Conservation (phyloP, 1,140 invertebrate genomes). For the Leucophenga varia region DNA sequence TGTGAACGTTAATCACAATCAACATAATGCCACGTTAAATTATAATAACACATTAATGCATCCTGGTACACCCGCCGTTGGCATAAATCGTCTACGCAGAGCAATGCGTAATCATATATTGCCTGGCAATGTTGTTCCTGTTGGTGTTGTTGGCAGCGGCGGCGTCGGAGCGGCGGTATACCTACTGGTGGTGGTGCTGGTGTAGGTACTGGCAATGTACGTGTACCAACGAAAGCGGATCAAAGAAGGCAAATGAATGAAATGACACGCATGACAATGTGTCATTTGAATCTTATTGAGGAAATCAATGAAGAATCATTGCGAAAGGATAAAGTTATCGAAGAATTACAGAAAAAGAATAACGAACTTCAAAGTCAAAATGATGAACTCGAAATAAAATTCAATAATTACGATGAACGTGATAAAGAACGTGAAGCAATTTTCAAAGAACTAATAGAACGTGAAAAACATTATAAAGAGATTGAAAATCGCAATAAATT, state of each 20-base stretch:
- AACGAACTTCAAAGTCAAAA: slow-evolving; percentile 26
- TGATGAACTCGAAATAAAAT: slow-evolving; percentile 12
- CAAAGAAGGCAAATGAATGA: slow-evolving; percentile 39
- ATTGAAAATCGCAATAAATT: too few species aligned
- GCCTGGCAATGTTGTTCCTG: slow-evolving; percentile 16
- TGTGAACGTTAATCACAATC: too few species aligned
- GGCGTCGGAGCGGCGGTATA: not conserved
- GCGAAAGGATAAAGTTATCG: slow-evolving; percentile 67
- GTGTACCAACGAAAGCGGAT: slow-evolving; percentile 5
- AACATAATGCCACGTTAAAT: too few species aligned
- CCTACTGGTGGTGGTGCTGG: not conserved
- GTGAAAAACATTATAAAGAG: too few species aligned
- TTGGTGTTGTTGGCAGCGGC: too few species aligned
- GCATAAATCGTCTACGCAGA: slow-evolving; percentile 2
- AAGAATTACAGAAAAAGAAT: too few species aligned
- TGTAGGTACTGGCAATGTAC: slow-evolving; percentile 11
- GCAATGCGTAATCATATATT: too few species aligned
- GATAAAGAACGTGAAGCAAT: too few species aligned
- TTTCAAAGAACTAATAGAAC: too few species aligned
- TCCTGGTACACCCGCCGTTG: slow-evolving; percentile 12
- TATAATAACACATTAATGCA: too few species aligned
- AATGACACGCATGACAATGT: slow-evolving; percentile 59
- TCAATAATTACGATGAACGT: too few species aligned
- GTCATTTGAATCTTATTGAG: slow-evolving; percentile 73
- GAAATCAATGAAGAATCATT: slow-evolving; percentile 71